These are phyloP conservation scores for Crocallis elinguaria DNA, from an alignment of 2,888 invertebrate genomes.

Conservation along the genomic window DNA sequence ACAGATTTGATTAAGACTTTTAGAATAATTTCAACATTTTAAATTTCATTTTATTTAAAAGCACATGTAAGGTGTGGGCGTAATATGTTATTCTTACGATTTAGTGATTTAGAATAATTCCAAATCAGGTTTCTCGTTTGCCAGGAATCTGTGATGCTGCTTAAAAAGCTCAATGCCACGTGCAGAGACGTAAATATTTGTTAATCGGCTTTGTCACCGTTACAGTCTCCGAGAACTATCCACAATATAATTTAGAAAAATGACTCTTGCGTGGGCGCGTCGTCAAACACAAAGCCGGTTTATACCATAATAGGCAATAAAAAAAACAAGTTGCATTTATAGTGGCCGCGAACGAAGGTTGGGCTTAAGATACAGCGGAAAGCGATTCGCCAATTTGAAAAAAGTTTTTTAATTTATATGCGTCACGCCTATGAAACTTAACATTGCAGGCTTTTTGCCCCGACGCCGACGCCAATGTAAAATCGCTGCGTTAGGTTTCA, in stretches of 20 bases:
- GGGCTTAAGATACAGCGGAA: background rate
- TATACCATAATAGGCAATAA: slow-evolving; percentile 61
- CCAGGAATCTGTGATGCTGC: slow-evolving; percentile 18
- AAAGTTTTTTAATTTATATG: too few relatives aligned
- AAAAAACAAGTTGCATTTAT: slow-evolving; percentile 52
- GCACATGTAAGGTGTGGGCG: slow-evolving; percentile 2
- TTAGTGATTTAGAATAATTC: slow-evolving; percentile 9
- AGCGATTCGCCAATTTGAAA: background rate
- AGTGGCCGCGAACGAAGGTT: slow-evolving; percentile 44
- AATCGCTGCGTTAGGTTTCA: too few relatives aligned
- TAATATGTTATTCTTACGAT: background rate
- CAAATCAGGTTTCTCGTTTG: slow-evolving; percentile 14
- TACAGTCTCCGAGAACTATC: slow-evolving; percentile 27
- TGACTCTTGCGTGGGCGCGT: slow-evolving; percentile 57
- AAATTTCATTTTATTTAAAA: background rate
- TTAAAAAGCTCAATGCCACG: slow-evolving; percentile 20
- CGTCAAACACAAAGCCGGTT: slow-evolving; percentile 63
- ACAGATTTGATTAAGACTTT: too few relatives aligned
- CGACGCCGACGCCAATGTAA: too few relatives aligned
- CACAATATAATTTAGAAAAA: slow-evolving; percentile 57
- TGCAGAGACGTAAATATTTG: slow-evolving; percentile 28
- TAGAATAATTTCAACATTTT: background rate
- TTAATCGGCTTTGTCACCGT: slow-evolving; percentile 31
- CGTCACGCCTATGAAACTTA: too few relatives aligned
- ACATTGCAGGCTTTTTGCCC: too few relatives aligned